A percentile compares a stretch with the other conserved stretches of the same genome.
phyloP scores from a whole-genome alignment of 1,140 invertebrate genomes.

The Mactra quadrangularis region DNA sequence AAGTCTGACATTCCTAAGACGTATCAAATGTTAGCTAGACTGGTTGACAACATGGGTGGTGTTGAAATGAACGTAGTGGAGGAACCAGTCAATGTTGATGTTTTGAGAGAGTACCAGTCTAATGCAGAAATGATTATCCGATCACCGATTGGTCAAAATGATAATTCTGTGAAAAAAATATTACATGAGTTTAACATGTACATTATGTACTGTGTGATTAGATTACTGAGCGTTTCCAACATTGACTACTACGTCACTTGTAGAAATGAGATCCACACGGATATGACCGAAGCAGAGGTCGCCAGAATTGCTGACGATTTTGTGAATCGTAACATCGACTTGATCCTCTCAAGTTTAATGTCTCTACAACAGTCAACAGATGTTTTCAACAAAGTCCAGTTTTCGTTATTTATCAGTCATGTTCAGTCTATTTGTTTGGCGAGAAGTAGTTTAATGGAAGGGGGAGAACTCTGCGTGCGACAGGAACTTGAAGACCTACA shows the following conservation, averaged over 20 bases:
- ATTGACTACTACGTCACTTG: constrained; percentile 32
- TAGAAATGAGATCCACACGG: neutral
- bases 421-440: constrained; percentile 61
- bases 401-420: constrained; percentile 51
- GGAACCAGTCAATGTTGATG: constrained; percentile 43
- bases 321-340: constrained; percentile 28
- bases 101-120: constrained; percentile 70
- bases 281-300: constrained; percentile 33
- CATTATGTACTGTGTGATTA: constrained; percentile 64
- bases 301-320: constrained; percentile 29
- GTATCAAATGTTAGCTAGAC: constrained; percentile 68
- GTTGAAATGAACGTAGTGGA: constrained; percentile 72
- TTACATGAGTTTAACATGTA: constrained; percentile 69
- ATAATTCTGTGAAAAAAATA: constrained; percentile 62
- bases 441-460: constrained; percentile 60
- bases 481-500: constrained; percentile 66
- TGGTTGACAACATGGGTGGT: constrained; percentile 73
- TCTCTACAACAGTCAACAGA: neutral
- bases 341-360: constrained; percentile 39
- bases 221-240: constrained; percentile 30
- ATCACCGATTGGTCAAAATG: constrained; percentile 50
- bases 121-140: constrained; percentile 69
- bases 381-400: constrained; percentile 20
- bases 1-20: constrained; percentile 69
- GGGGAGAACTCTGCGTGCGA: constrained; percentile 58